Base-by-base conservation (phyloP, 1,140 invertebrate genomes). In the Heliconius hewitsoni region DNA sequence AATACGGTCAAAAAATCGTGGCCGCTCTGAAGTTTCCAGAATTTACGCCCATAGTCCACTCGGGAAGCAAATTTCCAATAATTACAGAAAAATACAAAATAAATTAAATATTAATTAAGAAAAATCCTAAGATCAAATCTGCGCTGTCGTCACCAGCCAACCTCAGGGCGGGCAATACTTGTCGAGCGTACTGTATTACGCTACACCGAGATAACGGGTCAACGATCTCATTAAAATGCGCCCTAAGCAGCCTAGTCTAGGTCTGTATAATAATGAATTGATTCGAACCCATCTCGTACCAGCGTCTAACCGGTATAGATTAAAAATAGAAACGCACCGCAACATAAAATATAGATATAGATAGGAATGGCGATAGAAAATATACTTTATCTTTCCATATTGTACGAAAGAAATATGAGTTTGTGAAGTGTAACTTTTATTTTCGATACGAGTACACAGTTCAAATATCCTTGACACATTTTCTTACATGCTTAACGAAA, bases 161-260 rank as follows among this genome's bases (percentile, higher is more conserved):
- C 42, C 13, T 46, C 42, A 46, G 13, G 13, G 42, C 13, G 42
- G 42, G 13, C 42, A 46, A 3, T 3, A 46, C 0, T 46, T 4
- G 42, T 4, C 42, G 42, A 16, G 13, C 42, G 42, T 46, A 46
- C 42, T 46, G 4, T 46, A 66, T 13, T 66, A 66, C n/a, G 55
- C 60, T 66, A 66, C 60, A 66, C 30, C 34, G 50, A 72, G 78
- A 79, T 76, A 79, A 79, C 50, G 70, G 55, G 78, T 76, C 78
- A 79, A 79, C 74, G 78, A 71, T 76, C 78, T 76, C 73, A 76
- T 79, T 79, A 79, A 79, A 76, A 79, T 79, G 78, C 72, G 78
- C 66, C 78, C 78, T 75, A 76, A 79, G 50, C 74, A 71, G 73
- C 52, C 74, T 75, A 79, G 73, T 72, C 78, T 71, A 52, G 16